Percentiles rank a stretch among this genome's conserved stretches.
Conservation (phyloP, 1,140 invertebrate genomes). For the Chymomyza costata region DNA sequence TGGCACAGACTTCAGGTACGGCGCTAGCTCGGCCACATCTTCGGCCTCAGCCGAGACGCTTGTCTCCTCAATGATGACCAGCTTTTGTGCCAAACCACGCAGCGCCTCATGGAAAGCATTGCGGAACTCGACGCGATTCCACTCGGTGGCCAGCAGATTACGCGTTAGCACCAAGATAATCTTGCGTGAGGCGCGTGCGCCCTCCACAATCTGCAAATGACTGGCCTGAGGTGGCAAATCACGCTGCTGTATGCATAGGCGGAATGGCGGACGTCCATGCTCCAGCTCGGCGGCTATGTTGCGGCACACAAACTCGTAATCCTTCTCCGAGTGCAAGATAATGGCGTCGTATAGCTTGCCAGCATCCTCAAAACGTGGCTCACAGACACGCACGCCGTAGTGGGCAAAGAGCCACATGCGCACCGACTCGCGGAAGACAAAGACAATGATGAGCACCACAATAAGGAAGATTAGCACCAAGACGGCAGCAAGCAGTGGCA, state of each 20-base stretch:
- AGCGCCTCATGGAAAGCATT: conserved; percentile 90
- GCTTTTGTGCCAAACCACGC: conserved; percentile 86
- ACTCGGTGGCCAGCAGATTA: conserved; percentile 91
- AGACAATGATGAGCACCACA: conserved; percentile 85
- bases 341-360: conserved; percentile 95
- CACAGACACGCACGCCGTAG: conserved; percentile 87
- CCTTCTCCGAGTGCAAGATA: conserved; percentile 93
- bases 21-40: conserved; percentile 89
- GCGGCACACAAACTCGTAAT: conserved; percentile 91
- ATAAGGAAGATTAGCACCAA: conserved; percentile 84
- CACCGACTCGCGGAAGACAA: conserved; percentile 89
- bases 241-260: conserved; percentile 91
- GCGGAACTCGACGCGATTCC: conserved; percentile 89
- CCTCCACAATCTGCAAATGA: conserved; percentile 88
- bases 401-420: conserved; percentile 92
- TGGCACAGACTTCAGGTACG: conserved; percentile 90
- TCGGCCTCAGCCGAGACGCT: conserved; percentile 86
- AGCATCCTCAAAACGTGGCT: conserved; percentile 80
- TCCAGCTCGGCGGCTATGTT: conserved; percentile 90
- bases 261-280: conserved; percentile 81
- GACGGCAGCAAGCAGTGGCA: conserved; percentile 87
- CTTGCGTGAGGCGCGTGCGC: conserved; percentile 88
- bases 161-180: conserved; percentile 88
- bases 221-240: conserved; percentile 84
- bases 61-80: conserved; percentile 90